Base-by-base conservation (phyloP, 30 jellyfish, hydroid and myxozoan species). In the Aurelia aurita region DNA sequence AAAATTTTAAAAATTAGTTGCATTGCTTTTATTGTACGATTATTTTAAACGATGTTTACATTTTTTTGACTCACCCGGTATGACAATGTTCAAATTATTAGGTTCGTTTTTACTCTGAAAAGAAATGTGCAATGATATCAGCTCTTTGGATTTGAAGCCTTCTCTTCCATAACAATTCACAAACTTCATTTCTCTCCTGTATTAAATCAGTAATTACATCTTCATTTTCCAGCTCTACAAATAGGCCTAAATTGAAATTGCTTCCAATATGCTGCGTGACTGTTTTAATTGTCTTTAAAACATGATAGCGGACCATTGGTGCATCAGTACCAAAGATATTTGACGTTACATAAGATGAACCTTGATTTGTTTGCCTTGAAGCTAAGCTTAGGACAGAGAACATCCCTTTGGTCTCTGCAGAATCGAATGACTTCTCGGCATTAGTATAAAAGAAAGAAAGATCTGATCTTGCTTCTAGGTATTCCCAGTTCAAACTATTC, bases 241-340 rank as follows among this genome's bases (percentile, higher is more conserved):
- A 51, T 3, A 74, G 46, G 74, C 86, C 74, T 3, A 74, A 21
- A 21, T 58, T 54, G 75, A 74, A 74, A 15, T 74, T 73, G 26
- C 72, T 54, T 5, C 86, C 86, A 54, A 59, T 43, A 11, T 27
- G 55, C 35, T 54, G 49, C 22, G 46, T 74, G 43, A 73, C 62
- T 15, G 74, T 74, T 32, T 55, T 54, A 65, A 74, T 55, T 1
- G 86, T 63, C 21, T 74, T 57, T 6, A 74, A 23, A 27, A 74
- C 61, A 58, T 74, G 86, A 22, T 74, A 74, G 16, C 86, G 65
- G 18, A 55, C 86, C 86, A 74, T 53, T 45, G 61, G 21, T 58
- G 43, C 15, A 34, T 57, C 86, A 9, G 19, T 57, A 18, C 86
- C 86, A 21, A 51, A 74, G 19, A 74, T 57, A 46, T 74, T 74